These are phyloP conservation scores for Monodelphis domestica DNA, from an alignment of 2,797 vertebrate species.

Conservation along the genomic window DNA sequence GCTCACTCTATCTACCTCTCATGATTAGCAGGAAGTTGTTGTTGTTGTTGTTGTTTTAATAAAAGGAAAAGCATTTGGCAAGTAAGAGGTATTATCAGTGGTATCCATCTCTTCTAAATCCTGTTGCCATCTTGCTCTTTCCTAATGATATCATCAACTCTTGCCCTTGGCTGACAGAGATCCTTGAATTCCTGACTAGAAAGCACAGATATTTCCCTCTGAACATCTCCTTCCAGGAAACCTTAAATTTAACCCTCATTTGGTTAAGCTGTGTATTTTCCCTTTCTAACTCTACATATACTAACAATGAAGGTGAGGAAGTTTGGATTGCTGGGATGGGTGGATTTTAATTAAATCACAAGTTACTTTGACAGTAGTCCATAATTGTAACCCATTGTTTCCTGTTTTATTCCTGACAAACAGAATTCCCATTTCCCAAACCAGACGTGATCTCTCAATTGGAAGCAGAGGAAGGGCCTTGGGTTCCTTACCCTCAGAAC, in stretches of 20 bases:
- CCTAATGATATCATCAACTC: background rate
- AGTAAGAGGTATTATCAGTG: background rate
- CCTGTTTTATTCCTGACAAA: constrained; percentile 17
- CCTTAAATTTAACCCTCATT: background rate
- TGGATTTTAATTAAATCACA: too few relatives aligned
- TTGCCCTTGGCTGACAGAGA: background rate
- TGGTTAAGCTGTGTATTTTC: background rate
- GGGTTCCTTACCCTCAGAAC: constrained; percentile 19
- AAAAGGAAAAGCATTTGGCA: background rate
- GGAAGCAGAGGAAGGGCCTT: constrained; percentile 59
- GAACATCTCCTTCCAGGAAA: background rate
- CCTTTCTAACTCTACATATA: too few relatives aligned
- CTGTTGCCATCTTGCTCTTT: background rate
- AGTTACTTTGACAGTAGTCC: background rate
- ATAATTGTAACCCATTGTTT: constrained; percentile 1
- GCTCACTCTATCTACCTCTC: background rate
- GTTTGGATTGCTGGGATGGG: background rate
- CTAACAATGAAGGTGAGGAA: background rate
- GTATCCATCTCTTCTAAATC: background rate
- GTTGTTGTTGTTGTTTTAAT: background rate
- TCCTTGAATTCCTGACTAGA: background rate
- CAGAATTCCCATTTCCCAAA: constrained; percentile 76
- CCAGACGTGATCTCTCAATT: constrained; percentile 68
- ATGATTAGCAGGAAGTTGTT: background rate
- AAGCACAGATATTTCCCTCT: background rate